Base-by-base conservation (phyloP, 1,140 invertebrate species). In the Arion vulgaris region DNA sequence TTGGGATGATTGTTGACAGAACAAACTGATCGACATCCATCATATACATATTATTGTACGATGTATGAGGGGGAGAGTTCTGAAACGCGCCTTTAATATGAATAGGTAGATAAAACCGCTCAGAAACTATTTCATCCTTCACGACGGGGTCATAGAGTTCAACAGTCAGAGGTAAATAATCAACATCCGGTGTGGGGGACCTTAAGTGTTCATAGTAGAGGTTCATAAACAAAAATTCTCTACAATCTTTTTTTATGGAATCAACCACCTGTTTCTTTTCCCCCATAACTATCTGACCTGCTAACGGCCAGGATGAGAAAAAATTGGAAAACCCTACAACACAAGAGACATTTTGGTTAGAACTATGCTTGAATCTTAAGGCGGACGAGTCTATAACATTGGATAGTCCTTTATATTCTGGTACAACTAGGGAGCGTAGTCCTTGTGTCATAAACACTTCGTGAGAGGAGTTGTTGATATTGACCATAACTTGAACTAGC, bases 1-100 rank as follows among this genome's bases (percentile, higher is more conserved):
- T 88, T 0, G 88, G 89, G 34, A 89, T 88, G 28, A 91, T 85
- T 7, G 90, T 89, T 13, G 90, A 86, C 38, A 92, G 84, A n/a
- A 91, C 86, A 72, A 91, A 91, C 85, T 91, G 88, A 76, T 91
- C 89, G 19, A 91, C 90, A 66, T 92, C 91, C 88, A 91, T 90
- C 83, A 90, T 89, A 76, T 90, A 90, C 85, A 87, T 86, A 53
- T 88, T 91, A 80, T 86, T 88, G 71, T 87, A 88, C 17, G 87
- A 87, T 5, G 88, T 89, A 32, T 88, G 84, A 0, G 91, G 91
- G 2, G 90, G 90, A 15, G 87, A 88, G 83, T 92, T 92, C 32
- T 89, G 90, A 38, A 91, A 86, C 28, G 88, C 91, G 23, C 87
- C 88, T 76, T 91, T 89, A 57, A 92, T 90, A 74, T 89, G 85